These are phyloP conservation scores for Tonatia bakeri DNA, from an alignment of 2,113 vertebrate species.

Conservation along the genomic window DNA sequence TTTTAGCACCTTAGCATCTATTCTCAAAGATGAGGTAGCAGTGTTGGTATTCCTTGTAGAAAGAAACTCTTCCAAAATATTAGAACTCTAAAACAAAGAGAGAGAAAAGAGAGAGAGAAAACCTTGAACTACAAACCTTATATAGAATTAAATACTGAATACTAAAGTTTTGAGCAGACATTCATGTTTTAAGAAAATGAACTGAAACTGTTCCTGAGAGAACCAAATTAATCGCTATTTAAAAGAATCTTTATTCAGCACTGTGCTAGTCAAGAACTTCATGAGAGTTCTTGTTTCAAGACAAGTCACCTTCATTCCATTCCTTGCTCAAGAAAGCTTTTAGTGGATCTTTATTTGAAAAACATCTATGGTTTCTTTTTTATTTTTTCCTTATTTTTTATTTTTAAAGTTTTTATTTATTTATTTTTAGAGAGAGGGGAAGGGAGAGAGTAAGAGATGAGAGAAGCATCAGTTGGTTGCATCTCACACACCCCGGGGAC, in stretches of 20 bases:
- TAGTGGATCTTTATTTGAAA: conserved; percentile 13
- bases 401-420: too few species aligned
- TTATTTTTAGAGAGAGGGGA: too few species aligned
- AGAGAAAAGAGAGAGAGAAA: neutral
- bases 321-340: conserved; percentile 39
- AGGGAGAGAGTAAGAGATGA: too few species aligned
- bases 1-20: neutral
- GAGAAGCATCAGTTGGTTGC: too few species aligned
- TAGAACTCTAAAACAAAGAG: neutral
- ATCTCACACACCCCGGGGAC: too few species aligned
- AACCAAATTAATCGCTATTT: neutral
- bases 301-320: neutral
- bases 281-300: neutral
- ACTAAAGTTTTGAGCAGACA: neutral
- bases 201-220: neutral
- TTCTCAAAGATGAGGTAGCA: neutral
- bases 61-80: neutral
- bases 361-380: neutral
- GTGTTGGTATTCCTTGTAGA: neutral
- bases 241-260: neutral
- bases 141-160: neutral
- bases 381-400: too few species aligned
- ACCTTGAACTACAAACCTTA: neutral
- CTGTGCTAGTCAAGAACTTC: neutral
- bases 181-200: neutral